Evolutionary conservation across 2,797 vertebrate genomes (phyloP).

Genomic region (Agapornis canus): DNA sequence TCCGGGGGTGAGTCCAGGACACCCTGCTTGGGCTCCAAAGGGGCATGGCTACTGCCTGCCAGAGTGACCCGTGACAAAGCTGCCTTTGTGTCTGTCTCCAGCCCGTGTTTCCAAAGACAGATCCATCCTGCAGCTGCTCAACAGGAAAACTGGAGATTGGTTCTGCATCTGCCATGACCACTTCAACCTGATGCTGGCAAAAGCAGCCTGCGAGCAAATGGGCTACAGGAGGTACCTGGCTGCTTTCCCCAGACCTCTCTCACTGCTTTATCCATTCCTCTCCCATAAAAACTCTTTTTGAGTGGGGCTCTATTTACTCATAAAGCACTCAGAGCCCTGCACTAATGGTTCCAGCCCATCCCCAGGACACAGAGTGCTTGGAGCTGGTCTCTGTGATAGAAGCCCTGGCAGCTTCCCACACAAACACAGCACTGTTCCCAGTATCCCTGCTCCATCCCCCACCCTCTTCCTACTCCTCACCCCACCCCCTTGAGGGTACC

Average conservation of each 20-base stretch:
- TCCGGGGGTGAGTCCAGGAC: conserved; percentile 52
- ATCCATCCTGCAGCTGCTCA: conserved; percentile 85
- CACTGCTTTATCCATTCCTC: not conserved
- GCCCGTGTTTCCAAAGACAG: conserved; percentile 81
- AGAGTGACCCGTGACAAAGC: fast-evolving
- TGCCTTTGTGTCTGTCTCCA: conserved; percentile 54
- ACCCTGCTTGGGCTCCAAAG: fast-evolving
- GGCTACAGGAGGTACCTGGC: conserved; percentile 83
- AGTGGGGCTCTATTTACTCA: not conserved
- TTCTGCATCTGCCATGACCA: conserved; percentile 82
- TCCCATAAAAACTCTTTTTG: not conserved
- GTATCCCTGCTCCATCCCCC: not conserved
- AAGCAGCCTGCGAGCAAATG: conserved; percentile 83
- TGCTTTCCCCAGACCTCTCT: not conserved
- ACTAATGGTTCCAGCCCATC: not conserved
- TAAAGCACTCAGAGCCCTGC: not conserved
- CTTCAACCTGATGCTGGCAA: conserved; percentile 80
- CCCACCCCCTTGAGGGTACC: not conserved
- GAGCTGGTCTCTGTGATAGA: not conserved
- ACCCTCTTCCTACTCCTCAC: not conserved
- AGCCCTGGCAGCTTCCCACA: not conserved
- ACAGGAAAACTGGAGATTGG: conserved; percentile 74
- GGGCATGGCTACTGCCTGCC: not conserved
- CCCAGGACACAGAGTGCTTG: fast-evolving
- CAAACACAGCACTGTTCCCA: fast-evolving